Base-by-base conservation (phyloP, 2,888 invertebrate genomes). In the Drosophila mulleri region DNA sequence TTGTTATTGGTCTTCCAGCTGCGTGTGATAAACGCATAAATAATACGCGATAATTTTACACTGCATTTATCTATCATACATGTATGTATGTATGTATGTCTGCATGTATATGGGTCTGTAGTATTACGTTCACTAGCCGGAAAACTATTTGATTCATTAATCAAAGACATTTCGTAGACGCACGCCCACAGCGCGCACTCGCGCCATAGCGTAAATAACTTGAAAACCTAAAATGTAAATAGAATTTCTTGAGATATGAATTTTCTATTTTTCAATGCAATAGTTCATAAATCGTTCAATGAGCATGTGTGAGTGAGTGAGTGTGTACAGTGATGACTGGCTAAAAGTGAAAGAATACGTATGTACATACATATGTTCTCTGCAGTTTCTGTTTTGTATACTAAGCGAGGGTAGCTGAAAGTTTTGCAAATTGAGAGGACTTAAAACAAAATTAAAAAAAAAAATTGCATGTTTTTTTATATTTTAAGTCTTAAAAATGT, bases 251-350 rank as follows among this genome's bases (percentile, higher is more conserved):
- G 6, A 9, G 26, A 29, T 39, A 58, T 41, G n/a, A 39, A 54
- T 37, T 48, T 56, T 61, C 3, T 23, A 41, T 18, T 50, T 74
- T 75, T 82, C 64, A 47, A 62, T 75, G 62, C 52, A 54, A 64
- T 67, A 69, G 78, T 78, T 78, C 75, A 83, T 83, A 75, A 88
- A 77, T 85, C 66, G 67, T 71, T 66, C 65, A 75, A 60, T 14
- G 20, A 3, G 23, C 29, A 26, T 48, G 41, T 50, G 7, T 29
- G 16, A 35, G 26, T 26, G n/a, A 3, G 29, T 3, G 12, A 9
- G 47, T 8, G 23, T 16, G 26, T 26, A 44, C 57, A 57, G 57
- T 44, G 23, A 23, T 11, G 57, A 32, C 7, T 16, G 11, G 16
- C 7, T 44, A 23, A 35, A 20, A 14, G 44, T 16, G 18, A 18